A percentile compares a stretch with the other conserved stretches of the same genome.
These are phyloP conservation scores for Leptinotarsa tumamoca DNA, from an alignment of 2,888 invertebrate genomes.

Conservation along the genomic window DNA sequence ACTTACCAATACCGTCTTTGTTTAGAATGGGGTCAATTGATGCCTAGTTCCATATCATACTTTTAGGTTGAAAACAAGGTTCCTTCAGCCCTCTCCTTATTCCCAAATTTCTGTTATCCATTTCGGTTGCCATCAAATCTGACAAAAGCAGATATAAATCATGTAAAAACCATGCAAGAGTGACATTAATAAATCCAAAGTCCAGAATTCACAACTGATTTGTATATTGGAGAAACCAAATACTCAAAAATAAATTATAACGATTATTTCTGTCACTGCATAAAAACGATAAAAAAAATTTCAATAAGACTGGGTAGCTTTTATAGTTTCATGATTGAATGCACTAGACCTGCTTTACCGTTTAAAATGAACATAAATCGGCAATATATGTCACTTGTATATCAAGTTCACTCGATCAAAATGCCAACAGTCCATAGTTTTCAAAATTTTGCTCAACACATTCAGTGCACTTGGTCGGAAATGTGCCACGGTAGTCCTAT, in stretches of 20 bases:
- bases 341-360: too few relatives aligned
- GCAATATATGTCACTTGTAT: too few relatives aligned
- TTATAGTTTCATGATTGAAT: too few relatives aligned
- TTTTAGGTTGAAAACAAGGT: slow-evolving; percentile 12
- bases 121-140: slow-evolving; percentile 34
- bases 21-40: slow-evolving; percentile 4
- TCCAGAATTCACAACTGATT: background rate
- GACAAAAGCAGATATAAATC: slow-evolving; percentile 36
- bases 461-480: too few relatives aligned
- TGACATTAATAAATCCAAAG: background rate
- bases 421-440: too few relatives aligned
- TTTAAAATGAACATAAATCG: too few relatives aligned
- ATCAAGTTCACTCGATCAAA: too few relatives aligned
- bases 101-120: slow-evolving; percentile 27
- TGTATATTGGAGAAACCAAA: background rate
- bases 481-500: too few relatives aligned
- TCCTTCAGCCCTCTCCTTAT: slow-evolving; percentile 7
- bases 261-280: too few relatives aligned
- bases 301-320: too few relatives aligned
- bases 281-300: too few relatives aligned
- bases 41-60: slow-evolving; percentile 10
- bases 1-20: slow-evolving; percentile 8
- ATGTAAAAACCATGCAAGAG: slow-evolving; percentile 32
- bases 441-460: too few relatives aligned
- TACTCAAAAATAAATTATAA: background rate